phyloP scores from a whole-genome alignment of 2,797 vertebrate genomes.

The Phalanger gymnotis region DNA sequence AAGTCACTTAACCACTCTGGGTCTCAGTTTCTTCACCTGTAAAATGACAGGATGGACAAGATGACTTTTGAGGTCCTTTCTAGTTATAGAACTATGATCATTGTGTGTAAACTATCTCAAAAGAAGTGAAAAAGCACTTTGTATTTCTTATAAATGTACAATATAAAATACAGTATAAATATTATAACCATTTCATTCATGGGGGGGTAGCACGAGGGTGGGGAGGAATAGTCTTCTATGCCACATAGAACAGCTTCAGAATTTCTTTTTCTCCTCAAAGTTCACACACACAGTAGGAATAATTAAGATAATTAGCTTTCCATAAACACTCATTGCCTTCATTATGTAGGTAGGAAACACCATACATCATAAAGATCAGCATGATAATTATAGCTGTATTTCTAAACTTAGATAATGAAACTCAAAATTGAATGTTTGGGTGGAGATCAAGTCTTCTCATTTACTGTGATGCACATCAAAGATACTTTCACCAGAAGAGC shows the following conservation, averaged over 20 bases:
- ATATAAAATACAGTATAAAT: neutral
- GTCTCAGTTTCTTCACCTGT: neutral
- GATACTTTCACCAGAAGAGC: constrained; percentile 24
- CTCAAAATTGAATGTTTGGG: constrained; percentile 35
- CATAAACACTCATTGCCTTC: constrained; percentile 70
- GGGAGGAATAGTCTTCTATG: constrained; percentile 25
- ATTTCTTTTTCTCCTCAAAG: constrained; percentile 62
- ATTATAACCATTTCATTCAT: neutral
- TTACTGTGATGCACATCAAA: neutral
- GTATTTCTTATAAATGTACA: neutral
- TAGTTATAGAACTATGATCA: neutral
- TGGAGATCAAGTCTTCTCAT: constrained; percentile 28
- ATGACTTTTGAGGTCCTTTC: neutral
- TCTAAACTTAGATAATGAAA: constrained; percentile 48
- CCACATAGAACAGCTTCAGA: constrained; percentile 61
- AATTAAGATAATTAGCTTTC: constrained; percentile 75
- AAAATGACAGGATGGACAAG: neutral
- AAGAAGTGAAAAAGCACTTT: neutral
- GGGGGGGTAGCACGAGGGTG: neutral
- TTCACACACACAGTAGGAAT: constrained; percentile 55
- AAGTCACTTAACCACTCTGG: neutral
- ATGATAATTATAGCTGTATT: constrained; percentile 28
- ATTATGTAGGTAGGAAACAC: constrained; percentile 52
- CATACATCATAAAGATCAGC: constrained; percentile 14
- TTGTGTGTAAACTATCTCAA: neutral